A percentile compares a stretch with the other conserved stretches of the same genome.
phyloP scores from a whole-genome alignment of 2,888 invertebrate species.

The Drosophila nr. perissopoda region DNA sequence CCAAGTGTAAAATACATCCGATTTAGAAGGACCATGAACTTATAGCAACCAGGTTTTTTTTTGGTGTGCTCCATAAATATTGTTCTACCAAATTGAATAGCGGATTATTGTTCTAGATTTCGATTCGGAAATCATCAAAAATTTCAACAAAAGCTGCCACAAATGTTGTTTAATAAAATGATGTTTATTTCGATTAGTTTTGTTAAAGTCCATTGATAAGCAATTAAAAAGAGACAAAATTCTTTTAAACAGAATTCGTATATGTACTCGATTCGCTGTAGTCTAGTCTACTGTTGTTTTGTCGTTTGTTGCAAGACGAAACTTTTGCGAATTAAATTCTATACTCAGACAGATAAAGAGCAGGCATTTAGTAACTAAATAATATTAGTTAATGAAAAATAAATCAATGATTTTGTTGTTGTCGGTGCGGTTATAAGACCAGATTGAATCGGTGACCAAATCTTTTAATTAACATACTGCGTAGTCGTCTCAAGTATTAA shows the following conservation, averaged over 20 bases:
- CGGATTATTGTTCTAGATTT: not conserved
- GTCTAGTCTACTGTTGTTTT: not conserved
- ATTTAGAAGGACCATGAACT: not conserved
- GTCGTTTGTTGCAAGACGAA: not conserved
- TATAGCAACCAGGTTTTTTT: not conserved
- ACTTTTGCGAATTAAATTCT: constrained; percentile 3
- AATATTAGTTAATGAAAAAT: constrained; percentile 67
- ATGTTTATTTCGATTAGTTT: not conserved
- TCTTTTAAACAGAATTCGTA: not conserved
- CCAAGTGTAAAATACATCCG: not conserved
- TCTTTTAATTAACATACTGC: constrained; percentile 62
- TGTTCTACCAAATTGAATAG: not conserved
- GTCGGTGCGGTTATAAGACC: constrained; percentile 55
- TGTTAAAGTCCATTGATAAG: not conserved
- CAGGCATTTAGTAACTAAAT: constrained; percentile 50
- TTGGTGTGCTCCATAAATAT: not conserved
- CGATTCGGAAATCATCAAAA: not conserved
- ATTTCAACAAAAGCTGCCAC: not conserved
- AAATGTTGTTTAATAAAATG: not conserved
- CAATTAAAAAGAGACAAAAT: not conserved
- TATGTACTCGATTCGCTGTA: not conserved
- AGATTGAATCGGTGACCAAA: constrained; percentile 36
- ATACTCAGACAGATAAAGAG: constrained; percentile 10
- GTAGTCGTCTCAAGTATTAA: constrained; percentile 14
- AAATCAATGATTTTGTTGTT: constrained; percentile 53